These are phyloP conservation scores for Neelides sp. DNA, from an alignment of 1,140 invertebrate genomes.

Conservation along the genomic window DNA sequence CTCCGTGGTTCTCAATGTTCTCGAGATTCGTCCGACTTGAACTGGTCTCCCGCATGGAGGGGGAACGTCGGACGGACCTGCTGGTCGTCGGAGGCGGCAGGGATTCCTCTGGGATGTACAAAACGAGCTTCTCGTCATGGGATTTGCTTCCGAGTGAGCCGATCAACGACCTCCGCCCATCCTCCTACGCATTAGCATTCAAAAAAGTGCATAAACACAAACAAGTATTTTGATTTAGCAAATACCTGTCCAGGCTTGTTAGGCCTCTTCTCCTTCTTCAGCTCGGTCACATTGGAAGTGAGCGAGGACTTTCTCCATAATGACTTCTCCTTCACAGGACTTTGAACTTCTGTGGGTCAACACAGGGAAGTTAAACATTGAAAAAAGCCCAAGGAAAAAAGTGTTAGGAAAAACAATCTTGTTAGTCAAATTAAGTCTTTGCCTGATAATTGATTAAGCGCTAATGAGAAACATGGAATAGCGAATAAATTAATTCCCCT, in stretches of 20 bases:
- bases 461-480: neutral
- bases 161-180: constrained; percentile 34
- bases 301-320: constrained; percentile 52
- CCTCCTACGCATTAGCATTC: constrained; percentile 2
- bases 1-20: constrained; percentile 14
- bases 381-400: neutral
- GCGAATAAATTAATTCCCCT: too few relatives aligned
- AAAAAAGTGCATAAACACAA: neutral
- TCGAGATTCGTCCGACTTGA: constrained; percentile 21
- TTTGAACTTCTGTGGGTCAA: constrained; percentile 48
- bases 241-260: neutral
- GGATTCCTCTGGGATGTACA: constrained; percentile 44
- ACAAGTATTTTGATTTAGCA: neutral
- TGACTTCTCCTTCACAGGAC: constrained; percentile 54
- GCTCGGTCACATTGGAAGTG: constrained; percentile 7
- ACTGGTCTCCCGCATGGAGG: neutral
- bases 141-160: constrained; percentile 37
- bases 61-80: constrained; percentile 21
- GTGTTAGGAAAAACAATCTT: neutral
- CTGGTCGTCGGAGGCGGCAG: constrained; percentile 29
- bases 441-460: neutral
- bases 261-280: neutral
- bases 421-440: neutral
- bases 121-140: constrained; percentile 45
- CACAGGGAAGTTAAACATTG: too few relatives aligned